Percentiles rank a stretch among this genome's conserved stretches.
Conservation (phyloP, 2,113 vertebrate species). For the Mastomys coucha region DNA sequence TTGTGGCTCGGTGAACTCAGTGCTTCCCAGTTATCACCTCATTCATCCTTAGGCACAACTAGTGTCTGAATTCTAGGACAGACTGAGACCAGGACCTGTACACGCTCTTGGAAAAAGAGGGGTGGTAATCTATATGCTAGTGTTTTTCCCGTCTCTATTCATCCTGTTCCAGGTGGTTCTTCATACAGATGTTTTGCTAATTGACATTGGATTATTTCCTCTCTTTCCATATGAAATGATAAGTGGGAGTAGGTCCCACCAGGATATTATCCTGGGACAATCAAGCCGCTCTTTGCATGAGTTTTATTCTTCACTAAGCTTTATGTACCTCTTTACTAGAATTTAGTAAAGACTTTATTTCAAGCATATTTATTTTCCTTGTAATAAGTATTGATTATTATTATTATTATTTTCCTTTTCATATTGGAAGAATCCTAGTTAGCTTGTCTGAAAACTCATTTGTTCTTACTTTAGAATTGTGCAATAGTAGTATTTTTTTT, state of each 20-base stretch:
- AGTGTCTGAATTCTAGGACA: neutral
- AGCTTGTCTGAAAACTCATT: conserved; percentile 64
- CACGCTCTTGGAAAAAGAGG: neutral
- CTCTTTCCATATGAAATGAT: neutral
- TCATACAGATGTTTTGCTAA: neutral
- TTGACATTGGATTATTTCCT: neutral
- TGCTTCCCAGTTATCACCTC: neutral
- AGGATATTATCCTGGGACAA: neutral
- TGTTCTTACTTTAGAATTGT: conserved; percentile 38
- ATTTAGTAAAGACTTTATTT: conserved; percentile 13
- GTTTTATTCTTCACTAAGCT: neutral
- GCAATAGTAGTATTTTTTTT: conserved; percentile 37
- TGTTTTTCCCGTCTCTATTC: neutral
- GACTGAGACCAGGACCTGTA: neutral
- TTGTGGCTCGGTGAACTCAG: neutral
- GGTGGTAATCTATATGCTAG: neutral
- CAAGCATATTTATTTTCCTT: conserved; percentile 3
- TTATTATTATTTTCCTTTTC: neutral
- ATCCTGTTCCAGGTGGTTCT: neutral
- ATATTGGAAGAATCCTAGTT: conserved; percentile 18
- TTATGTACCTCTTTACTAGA: neutral
- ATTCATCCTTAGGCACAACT: neutral
- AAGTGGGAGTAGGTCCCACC: neutral
- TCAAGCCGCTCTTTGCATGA: neutral
- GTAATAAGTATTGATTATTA: neutral